Evolutionary conservation across 2,113 vertebrate genomes (phyloP), one percentile per base, ranked within the genome.

Genomic region (Xiphias gladius): DNA sequence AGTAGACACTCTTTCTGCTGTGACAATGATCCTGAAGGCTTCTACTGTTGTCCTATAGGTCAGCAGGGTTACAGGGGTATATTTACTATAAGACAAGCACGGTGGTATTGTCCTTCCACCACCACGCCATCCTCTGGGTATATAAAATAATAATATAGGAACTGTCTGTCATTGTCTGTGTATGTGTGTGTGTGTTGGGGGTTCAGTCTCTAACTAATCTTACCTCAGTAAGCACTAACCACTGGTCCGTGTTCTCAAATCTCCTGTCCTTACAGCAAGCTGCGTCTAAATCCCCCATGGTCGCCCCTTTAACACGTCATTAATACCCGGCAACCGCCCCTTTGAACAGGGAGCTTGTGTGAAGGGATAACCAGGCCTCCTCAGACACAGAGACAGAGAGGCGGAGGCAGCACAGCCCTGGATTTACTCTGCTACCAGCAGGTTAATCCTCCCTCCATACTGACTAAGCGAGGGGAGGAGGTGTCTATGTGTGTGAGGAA

Each of bases 281-380:
- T 65, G 76, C 66, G 52, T 84, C 84, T 84, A 89, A 93, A 93
- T 94, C 93, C 90, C 79, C 82, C 84, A 48, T 62, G 80, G 83
- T 90, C 77, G 39, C 86, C 89, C 91, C 91, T 91, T 91, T 92
- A 93, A 92, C 91, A 92, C 84, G 72, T 90, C 88, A 93, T 93
- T 92, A 93, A 93, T 92, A 91, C 91, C 89, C 48, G 74, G 52
- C 77, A 70, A 87, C 75, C 72, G 0, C 80, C 89, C 83, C 85
- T 94, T 93, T 93, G 87, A 93, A 89, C 84, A 67, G 72, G 65
- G 66, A 88, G 86, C 87, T 91, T 77, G 72, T 86, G 81, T 83
- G 85, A 91, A 81, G 91, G 92, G 91, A 93, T 93, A 92, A 94
- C 86, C 90, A 88, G 89, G 84, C 84, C 84, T 89, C 87, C 79